Conservation (phyloP, 1,140 invertebrate species). For the Bombus vancouverensis region DNA sequence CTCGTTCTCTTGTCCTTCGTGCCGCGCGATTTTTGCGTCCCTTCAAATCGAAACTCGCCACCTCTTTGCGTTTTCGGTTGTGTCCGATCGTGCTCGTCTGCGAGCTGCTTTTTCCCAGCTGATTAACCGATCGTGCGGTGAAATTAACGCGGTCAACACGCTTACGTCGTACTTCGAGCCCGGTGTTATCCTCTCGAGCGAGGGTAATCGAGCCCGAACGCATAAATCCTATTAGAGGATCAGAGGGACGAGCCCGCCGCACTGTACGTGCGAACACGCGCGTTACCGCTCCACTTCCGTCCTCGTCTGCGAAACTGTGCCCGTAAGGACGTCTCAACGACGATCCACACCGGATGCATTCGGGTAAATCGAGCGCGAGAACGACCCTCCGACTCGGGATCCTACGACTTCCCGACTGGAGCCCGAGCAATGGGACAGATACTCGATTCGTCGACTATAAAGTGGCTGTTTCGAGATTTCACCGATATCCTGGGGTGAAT, state of each 20-base stretch:
- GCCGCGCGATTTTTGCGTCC: constrained; percentile 10
- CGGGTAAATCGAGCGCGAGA: constrained; percentile 68
- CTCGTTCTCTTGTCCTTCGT: constrained; percentile 17
- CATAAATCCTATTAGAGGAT: constrained; percentile 83
- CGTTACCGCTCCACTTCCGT: constrained; percentile 24
- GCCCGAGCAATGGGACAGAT: constrained; percentile 35
- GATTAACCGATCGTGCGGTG: constrained; percentile 55
- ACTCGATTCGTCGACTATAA: constrained; percentile 73
- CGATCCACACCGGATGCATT: constrained; percentile 65
- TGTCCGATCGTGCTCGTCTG: too few species aligned
- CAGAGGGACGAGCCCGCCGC: constrained; percentile 71
- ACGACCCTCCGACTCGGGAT: constrained; percentile 53
- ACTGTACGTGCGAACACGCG: constrained; percentile 48
- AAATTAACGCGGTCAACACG: constrained; percentile 78
- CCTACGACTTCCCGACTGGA: constrained; percentile 59
- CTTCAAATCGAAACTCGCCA: constrained; percentile 16
- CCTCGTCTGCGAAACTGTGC: background rate
- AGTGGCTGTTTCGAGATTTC: constrained; percentile 65
- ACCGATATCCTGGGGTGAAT: constrained; percentile 31
- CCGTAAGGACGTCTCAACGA: constrained; percentile 29
- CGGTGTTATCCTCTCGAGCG: constrained; percentile 72
- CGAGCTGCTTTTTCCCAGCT: background rate
- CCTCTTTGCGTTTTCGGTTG: background rate
- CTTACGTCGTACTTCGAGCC: constrained; percentile 14
- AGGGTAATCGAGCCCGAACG: constrained; percentile 81